Base-by-base conservation (phyloP, 2,113 vertebrate species). In the Entosphenus tridentatus region DNA sequence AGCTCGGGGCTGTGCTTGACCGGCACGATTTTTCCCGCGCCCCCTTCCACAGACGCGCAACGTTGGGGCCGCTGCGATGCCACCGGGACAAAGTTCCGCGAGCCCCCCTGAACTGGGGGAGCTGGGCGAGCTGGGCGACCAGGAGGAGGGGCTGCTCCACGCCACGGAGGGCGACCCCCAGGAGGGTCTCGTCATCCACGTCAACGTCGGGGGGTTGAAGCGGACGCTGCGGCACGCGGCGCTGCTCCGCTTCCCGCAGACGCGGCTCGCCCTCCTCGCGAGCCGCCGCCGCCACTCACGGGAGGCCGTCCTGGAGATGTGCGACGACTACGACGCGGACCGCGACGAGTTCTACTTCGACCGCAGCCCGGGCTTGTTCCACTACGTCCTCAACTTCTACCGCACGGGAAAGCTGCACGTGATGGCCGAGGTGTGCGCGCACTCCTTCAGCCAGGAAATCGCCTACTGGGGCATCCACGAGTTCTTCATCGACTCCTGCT, bases 341-440 rank as follows among this genome's bases (percentile, higher is more conserved):
- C 12, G 39, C 13, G 57, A 71, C 13, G 71, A 71, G 56, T 69
- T 70, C 68, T 71, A 71, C 67, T 71, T 71, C 68, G 71, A 71
- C 55, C 67, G 71, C 11, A 71, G 57, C 57, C 71, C 71, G 59
- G 58, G 56, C 56, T 10, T 71, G 12, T 71, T 71, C 57, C 17
- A 17, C 17, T 71, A 71, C 10, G 21, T 71, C n/a, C 57, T 71
- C 17, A 71, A 71, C 21, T 71, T 71, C 68, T 71, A 71, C 55
- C 55, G 8, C 57, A 71, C 71, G 17, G 68, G 68, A 1, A 68
- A 71, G 57, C 71, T 71, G 3, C 71, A 71, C 55, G 67, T 68
- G 18, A 69, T 71, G 56, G 71, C 68, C 18, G 71, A 57, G 56
- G 18, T 71, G n/a, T 71, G 71, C 58, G 68, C 58, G 13, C 56